These are phyloP conservation scores for Brachystomella parvula DNA, from an alignment of 1,140 invertebrate genomes.

Conservation along the genomic window DNA sequence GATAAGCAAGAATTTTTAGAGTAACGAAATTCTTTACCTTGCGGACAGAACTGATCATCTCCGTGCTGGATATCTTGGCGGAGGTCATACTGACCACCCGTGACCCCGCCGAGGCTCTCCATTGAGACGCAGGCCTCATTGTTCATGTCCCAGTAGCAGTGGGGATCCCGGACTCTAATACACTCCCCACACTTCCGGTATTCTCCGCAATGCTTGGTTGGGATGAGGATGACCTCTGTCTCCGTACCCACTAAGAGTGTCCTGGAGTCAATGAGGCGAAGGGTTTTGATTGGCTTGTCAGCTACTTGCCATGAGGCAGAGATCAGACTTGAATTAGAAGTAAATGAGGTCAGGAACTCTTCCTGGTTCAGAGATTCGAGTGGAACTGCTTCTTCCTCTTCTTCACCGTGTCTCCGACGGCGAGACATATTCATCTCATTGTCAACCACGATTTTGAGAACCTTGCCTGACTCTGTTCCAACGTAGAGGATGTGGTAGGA, in stretches of 20 bases:
- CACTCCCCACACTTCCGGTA: constrained; percentile 63
- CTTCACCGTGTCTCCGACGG: constrained; percentile 61
- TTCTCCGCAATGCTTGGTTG: constrained; percentile 53
- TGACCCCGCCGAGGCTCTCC: constrained; percentile 43
- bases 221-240: constrained; percentile 74
- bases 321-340: constrained; percentile 48
- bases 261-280: constrained; percentile 49
- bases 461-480: constrained; percentile 87
- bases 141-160: constrained; percentile 88
- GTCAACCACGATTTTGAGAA: constrained; percentile 85
- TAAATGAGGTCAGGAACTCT: constrained; percentile 43
- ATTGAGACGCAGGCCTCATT: constrained; percentile 63
- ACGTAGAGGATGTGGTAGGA: constrained; percentile 88
- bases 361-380: constrained; percentile 41
- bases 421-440: constrained; percentile 49
- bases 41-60: constrained; percentile 67
- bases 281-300: constrained; percentile 30
- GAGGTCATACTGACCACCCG: constrained; percentile 46
- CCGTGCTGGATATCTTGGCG: constrained; percentile 70
- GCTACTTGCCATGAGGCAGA: constrained; percentile 35
- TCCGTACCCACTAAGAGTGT: constrained; percentile 83
- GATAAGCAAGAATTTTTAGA: not conserved
- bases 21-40: constrained; percentile 5
- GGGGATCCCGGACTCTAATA: constrained; percentile 87
- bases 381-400: constrained; percentile 55